Percentiles rank a stretch among this genome's conserved stretches.
These are phyloP conservation scores for Zaprionus lachaisei DNA, from an alignment of 1,140 invertebrate species.

Conservation along the genomic window DNA sequence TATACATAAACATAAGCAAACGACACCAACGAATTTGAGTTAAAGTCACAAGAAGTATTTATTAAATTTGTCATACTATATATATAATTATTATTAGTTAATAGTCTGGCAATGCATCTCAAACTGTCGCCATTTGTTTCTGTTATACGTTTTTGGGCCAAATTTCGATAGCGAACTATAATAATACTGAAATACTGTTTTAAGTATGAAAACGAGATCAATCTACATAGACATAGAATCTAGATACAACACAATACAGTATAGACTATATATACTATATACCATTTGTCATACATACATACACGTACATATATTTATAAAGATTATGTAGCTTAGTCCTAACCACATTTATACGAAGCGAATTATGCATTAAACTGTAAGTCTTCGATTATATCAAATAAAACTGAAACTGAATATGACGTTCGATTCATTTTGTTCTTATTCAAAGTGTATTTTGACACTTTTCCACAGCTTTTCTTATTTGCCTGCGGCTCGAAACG, in stretches of 20 bases:
- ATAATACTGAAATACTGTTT: constrained; percentile 71
- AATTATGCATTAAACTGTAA: constrained; percentile 49
- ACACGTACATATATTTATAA: constrained; percentile 45
- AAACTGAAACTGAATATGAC: constrained; percentile 44
- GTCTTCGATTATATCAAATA: constrained; percentile 60
- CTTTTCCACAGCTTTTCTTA: constrained; percentile 6
- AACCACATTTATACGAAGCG: constrained; percentile 61
- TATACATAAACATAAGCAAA: constrained; percentile 33
- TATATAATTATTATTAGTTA: constrained; percentile 30
- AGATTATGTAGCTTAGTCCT: constrained; percentile 77
- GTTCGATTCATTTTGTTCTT: not conserved
- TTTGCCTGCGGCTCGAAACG: not conserved
- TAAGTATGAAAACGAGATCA: constrained; percentile 62
- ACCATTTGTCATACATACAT: constrained; percentile 37
- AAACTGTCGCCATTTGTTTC: constrained; percentile 67
- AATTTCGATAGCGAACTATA: constrained; percentile 52
- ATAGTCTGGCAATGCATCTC: constrained; percentile 41
- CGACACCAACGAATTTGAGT: constrained; percentile 60
- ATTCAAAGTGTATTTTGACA: not conserved
- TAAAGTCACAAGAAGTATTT: constrained; percentile 55
- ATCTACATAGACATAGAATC: constrained; percentile 44
- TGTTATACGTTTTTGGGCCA: constrained; percentile 66
- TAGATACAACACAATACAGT: constrained; percentile 11
- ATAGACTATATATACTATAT: constrained; percentile 15
- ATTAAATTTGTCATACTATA: constrained; percentile 47